These are phyloP conservation scores for Scylla paramamosain DNA, from an alignment of 1,140 invertebrate species.

Conservation along the genomic window DNA sequence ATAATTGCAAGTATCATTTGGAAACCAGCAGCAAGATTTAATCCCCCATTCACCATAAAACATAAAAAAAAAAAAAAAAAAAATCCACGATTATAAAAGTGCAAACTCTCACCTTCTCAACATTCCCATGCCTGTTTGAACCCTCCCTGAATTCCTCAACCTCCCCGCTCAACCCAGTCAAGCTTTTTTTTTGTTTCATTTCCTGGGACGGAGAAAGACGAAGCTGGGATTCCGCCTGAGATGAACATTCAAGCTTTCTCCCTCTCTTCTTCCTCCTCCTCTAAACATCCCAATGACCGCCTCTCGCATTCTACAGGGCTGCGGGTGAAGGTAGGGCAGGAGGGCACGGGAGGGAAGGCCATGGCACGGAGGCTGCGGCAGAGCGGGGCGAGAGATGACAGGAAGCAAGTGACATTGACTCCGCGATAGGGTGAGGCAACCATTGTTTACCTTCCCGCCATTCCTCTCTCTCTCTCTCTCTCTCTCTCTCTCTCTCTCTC, in stretches of 20 bases:
- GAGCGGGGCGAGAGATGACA: background rate
- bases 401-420: constrained; percentile 1
- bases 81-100: too few species aligned
- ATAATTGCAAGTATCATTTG: too few species aligned
- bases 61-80: too few species aligned
- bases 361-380: background rate
- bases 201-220: too few species aligned
- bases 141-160: constrained; percentile 11
- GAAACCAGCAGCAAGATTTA: too few species aligned
- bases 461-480: background rate
- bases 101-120: background rate
- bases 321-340: constrained; percentile 16
- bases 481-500: background rate
- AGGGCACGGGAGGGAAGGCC: background rate
- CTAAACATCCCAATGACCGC: background rate
- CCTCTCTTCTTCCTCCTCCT: constrained; percentile 14
- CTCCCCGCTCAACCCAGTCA: background rate
- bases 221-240: too few species aligned
- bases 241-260: background rate
- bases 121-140: background rate
- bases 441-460: background rate
- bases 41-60: too few species aligned
- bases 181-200: background rate
- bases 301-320: background rate
- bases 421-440: background rate